A percentile compares a stretch with the other conserved stretches of the same genome.
These are phyloP conservation scores for Patiria miniata DNA, from an alignment of 35 echinoderm and acorn worm genomes.

Conservation along the genomic window DNA sequence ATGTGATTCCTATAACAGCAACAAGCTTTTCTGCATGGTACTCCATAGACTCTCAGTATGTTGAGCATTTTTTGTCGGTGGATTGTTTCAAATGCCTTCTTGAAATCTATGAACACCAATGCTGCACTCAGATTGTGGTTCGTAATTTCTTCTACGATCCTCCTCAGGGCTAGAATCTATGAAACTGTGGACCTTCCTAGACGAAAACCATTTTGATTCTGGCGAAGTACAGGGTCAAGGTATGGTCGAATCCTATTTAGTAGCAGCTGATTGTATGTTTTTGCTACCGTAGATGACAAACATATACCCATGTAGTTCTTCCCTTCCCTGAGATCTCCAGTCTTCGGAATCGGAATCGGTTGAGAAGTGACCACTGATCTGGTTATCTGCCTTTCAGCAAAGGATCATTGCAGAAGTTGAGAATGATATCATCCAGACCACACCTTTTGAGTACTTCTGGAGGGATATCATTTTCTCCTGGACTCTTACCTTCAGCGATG, in stretches of 20 bases:
- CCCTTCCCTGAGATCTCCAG: neutral
- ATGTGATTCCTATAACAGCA: neutral
- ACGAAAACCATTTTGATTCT: constrained; percentile 26
- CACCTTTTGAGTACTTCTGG: neutral
- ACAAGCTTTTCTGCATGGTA: constrained; percentile 4
- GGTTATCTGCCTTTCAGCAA: neutral
- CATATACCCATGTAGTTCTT: neutral
- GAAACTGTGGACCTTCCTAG: neutral
- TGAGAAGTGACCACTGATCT: neutral
- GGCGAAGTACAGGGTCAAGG: neutral
- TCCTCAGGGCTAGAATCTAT: neutral
- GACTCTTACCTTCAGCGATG: neutral
- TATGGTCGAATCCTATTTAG: constrained; percentile 16
- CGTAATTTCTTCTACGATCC: constrained; percentile 1
- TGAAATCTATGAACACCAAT: no score
- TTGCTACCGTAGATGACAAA: neutral
- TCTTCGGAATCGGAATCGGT: neutral
- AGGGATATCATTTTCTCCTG: neutral
- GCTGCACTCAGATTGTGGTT: no score
- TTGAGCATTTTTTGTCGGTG: constrained; percentile 22
- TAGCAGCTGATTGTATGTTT: neutral
- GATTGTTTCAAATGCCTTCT: no score
- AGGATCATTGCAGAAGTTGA: neutral
- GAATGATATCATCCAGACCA: neutral
- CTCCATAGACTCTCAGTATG: constrained; percentile 31